Conservation (phyloP, 2,888 invertebrate species). For the Hecatera dysodea region DNA sequence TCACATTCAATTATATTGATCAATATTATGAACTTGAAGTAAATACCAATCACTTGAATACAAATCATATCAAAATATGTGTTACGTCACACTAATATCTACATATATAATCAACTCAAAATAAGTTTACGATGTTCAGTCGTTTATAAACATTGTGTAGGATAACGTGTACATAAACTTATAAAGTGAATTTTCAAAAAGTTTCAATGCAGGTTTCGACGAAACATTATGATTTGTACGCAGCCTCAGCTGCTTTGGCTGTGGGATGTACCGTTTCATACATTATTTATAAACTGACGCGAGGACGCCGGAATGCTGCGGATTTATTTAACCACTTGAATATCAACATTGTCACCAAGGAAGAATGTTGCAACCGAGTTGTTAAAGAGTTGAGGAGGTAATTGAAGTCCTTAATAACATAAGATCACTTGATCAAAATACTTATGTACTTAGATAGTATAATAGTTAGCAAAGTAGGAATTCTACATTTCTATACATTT, state of each 20-base stretch:
- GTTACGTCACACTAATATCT: constrained; percentile 6
- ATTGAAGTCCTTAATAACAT: no score
- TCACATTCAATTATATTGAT: no score
- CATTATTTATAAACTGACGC: constrained; percentile 67
- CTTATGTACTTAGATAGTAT: background rate
- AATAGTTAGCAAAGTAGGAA: no score
- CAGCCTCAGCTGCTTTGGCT: constrained; percentile 71
- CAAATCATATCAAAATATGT: constrained; percentile 27
- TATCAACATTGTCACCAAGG: constrained; percentile 74
- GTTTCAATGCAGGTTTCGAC: constrained; percentile 66
- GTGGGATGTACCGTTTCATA: constrained; percentile 74
- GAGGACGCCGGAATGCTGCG: constrained; percentile 64
- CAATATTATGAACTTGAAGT: constrained; percentile 6
- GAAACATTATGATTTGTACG: constrained; percentile 67
- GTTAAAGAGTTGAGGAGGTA: constrained; percentile 79
- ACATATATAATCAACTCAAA: background rate
- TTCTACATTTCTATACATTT: no score
- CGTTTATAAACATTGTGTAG: background rate
- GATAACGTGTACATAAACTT: background rate
- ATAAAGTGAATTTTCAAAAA: background rate
- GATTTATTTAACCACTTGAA: constrained; percentile 76
- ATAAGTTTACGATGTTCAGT: constrained; percentile 17
- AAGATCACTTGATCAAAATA: background rate
- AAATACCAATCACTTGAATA: constrained; percentile 20
- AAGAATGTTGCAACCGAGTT: constrained; percentile 74